Conservation (phyloP, 2,113 vertebrate genomes). For the Pachycephala philippinensis region DNA sequence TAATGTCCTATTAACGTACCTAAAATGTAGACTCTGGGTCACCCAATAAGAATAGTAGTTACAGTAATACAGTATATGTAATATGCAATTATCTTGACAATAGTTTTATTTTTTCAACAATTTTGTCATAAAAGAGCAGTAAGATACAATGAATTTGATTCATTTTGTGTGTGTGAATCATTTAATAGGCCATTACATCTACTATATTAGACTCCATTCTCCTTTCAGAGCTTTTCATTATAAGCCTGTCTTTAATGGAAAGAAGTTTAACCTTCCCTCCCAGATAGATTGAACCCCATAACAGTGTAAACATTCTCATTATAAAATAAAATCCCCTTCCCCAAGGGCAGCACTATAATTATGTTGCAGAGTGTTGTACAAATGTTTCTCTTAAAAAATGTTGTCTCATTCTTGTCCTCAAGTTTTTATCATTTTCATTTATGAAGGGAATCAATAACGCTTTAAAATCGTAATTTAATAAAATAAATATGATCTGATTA, state of each 20-base stretch:
- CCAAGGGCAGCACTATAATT: constrained; percentile 83
- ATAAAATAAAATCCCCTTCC: constrained; percentile 86
- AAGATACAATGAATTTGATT: constrained; percentile 83
- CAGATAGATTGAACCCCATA: constrained; percentile 83
- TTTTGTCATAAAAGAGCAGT: constrained; percentile 82
- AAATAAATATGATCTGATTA: constrained; percentile 83
- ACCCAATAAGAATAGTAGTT: constrained; percentile 75
- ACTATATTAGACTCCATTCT: constrained; percentile 83
- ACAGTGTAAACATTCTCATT: constrained; percentile 86
- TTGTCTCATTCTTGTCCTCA: constrained; percentile 73
- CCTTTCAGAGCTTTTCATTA: constrained; percentile 83
- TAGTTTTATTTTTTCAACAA: constrained; percentile 84
- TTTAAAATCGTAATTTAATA: constrained; percentile 81
- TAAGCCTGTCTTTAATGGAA: constrained; percentile 84
- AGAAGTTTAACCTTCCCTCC: constrained; percentile 85
- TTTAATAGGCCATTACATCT: constrained; percentile 85
- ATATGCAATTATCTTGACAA: constrained; percentile 82
- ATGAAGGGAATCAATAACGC: constrained; percentile 68
- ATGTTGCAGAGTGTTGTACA: constrained; percentile 73
- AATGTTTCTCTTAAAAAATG: constrained; percentile 78
- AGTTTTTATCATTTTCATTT: constrained; percentile 75
- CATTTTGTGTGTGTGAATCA: constrained; percentile 83
- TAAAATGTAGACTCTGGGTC: constrained; percentile 77
- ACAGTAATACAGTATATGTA: constrained; percentile 76
- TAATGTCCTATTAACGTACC: constrained; percentile 79